These are phyloP conservation scores for Eupithecia subfuscata DNA, from an alignment of 2,888 invertebrate genomes.

Conservation along the genomic window DNA sequence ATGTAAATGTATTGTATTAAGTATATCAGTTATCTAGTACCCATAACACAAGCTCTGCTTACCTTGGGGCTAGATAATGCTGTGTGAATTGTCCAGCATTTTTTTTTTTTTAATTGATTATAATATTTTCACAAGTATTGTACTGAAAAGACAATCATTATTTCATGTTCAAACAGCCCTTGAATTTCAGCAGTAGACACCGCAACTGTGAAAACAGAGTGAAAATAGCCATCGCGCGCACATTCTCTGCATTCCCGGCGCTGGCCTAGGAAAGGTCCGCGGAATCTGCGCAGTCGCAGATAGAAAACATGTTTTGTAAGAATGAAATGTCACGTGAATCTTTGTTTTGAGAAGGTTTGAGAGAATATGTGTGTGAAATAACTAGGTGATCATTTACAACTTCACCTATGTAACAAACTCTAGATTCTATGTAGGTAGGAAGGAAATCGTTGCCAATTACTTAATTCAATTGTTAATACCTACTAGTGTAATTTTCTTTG, in stretches of 20 bases:
- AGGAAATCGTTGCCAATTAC: no score
- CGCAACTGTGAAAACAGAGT: slow-evolving; percentile 46
- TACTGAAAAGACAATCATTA: not conserved
- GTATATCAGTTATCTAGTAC: no score
- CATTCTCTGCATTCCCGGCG: slow-evolving; percentile 42
- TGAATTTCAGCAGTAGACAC: slow-evolving; percentile 24
- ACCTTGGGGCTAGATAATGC: no score
- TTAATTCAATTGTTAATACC: no score
- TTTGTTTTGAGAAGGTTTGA: not conserved
- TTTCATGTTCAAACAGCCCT: slow-evolving; percentile 20
- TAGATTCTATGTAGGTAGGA: no score
- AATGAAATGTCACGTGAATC: not conserved
- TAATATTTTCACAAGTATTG: not conserved
- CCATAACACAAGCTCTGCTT: no score
- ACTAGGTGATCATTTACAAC: no score
- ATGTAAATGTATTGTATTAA: no score
- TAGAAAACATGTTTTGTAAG: not conserved
- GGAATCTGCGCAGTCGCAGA: slow-evolving; percentile 1
- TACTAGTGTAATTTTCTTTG: no score
- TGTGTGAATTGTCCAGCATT: no score
- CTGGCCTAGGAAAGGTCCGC: slow-evolving; percentile 39
- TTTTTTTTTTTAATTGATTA: no score
- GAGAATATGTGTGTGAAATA: not conserved
- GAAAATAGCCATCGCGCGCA: slow-evolving; percentile 43
- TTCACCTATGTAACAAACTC: no score